phyloP scores from a whole-genome alignment of 92 coral and sea anemone genomes.

The Palythoa grandis region DNA sequence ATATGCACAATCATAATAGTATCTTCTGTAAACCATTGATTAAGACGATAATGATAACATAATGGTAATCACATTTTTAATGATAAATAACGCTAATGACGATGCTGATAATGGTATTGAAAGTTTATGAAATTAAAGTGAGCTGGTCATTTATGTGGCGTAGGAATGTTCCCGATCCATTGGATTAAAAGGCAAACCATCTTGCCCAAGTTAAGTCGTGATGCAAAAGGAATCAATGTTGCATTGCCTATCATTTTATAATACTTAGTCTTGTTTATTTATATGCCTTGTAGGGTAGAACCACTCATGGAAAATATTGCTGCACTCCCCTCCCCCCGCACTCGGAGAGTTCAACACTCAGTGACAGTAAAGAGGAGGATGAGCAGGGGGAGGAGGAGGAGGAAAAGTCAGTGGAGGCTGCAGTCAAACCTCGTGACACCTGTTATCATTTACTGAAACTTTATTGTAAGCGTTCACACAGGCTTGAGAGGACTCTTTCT shows the following conservation, averaged over 20 bases:
- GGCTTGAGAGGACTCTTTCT: conserved; percentile 85
- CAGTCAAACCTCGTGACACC: conserved; percentile 68
- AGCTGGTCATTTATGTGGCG: too few species aligned
- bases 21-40: too few species aligned
- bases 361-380: background rate
- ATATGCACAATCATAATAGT: too few species aligned
- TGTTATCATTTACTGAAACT: conserved; percentile 95
- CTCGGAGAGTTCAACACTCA: conserved; percentile 33
- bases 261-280: background rate
- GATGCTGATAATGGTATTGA: too few species aligned
- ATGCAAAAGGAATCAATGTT: background rate
- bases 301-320: conserved; percentile 77
- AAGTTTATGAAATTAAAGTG: too few species aligned
- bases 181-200: background rate
- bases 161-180: too few species aligned
- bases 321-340: conserved; percentile 85
- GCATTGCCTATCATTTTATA: background rate
- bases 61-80: too few species aligned
- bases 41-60: too few species aligned
- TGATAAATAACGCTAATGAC: too few species aligned
- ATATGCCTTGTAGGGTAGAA: conserved; percentile 62
- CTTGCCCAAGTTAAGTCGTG: background rate
- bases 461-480: conserved; percentile 90
- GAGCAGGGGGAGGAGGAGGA: conserved; percentile 37
- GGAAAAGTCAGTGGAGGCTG: conserved; percentile 49